Base-by-base conservation (phyloP, 2,888 invertebrate species). In the Axea sp. region DNA sequence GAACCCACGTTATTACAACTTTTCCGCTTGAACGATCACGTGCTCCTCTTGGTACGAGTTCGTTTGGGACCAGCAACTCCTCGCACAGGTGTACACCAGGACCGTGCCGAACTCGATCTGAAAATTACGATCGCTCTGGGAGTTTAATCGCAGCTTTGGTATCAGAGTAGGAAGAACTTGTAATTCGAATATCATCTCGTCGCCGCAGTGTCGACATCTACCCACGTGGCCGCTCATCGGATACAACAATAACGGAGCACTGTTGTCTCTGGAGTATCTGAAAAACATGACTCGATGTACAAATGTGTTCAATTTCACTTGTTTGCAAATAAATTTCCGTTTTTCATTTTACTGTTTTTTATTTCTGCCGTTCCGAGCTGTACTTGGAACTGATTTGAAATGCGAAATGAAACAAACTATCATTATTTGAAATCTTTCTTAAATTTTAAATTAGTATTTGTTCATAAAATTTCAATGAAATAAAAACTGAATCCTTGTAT, bases 141-240 rank as follows among this genome's bases (percentile, higher is more conserved):
- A 86, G 62, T 80, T 78, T 41, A 95, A 86, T 49, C 89, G 89
- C 24, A 96, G 88, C 59, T 93, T 91, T 11, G 93, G 91, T 57
- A 96, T 92, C 26, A 96, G 89, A 1, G 94, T 93, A 0, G 97
- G 95, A 43, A 96, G 89, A 33, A 97, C 89, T 89, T 97, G 97
- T 6, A 96, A 88, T 87, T 97, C 97, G 84, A 95, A 96, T 14
- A 91, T 89, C 76, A 93, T 89, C 24, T 92, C 91, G 0, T 92
- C 90, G 49, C 93, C 92, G 83, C 95, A 96, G 82, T 95, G 90
- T 37, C 88, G 86, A 83, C 95, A 95, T 73, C 89, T 89, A 0
- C 86, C 84, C 35, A 83, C 57, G 51, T 88, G 77, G 84, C 90
- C 81, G 87, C 87, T 88, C 7, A 94, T 84, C 0, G 93, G 92